These are phyloP conservation scores for Akabosia matsudoensis DNA, from an alignment of 1,140 invertebrate genomes.

Conservation along the genomic window DNA sequence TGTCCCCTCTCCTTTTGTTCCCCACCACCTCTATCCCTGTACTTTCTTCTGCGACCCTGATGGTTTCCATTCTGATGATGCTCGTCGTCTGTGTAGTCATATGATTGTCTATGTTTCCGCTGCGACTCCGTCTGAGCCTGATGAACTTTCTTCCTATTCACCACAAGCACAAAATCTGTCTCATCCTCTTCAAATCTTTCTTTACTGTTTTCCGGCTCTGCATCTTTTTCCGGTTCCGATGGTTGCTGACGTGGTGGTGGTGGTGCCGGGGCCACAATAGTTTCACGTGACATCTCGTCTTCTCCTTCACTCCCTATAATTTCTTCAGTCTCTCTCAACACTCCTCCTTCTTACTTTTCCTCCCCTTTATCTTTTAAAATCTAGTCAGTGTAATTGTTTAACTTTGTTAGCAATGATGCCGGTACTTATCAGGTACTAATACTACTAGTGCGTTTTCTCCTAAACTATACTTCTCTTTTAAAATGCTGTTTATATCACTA, in stretches of 20 bases:
- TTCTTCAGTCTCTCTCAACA: neutral
- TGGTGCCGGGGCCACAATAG: neutral
- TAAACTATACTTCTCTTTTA: too few species aligned
- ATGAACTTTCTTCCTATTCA: neutral
- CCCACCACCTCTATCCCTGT: neutral
- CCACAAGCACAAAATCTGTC: slow-evolving; percentile 6
- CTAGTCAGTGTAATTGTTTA: too few species aligned
- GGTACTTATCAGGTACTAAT: too few species aligned
- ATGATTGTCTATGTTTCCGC: neutral
- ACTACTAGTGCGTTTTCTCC: too few species aligned
- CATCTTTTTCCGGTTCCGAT: neutral
- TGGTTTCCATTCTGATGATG: neutral
- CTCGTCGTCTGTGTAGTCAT: neutral
- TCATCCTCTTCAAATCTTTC: neutral
- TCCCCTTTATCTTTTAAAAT: too few species aligned
- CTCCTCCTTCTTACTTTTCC: too few species aligned
- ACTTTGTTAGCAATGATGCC: too few species aligned
- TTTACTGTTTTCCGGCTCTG: neutral
- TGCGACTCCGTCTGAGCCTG: neutral
- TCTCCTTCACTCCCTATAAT: neutral
- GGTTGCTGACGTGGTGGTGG: neutral
- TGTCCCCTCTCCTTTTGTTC: neutral
- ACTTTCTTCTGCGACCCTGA: neutral
- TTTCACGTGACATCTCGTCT: neutral
- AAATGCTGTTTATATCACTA: too few species aligned